Evolutionary conservation across 2,888 invertebrate species (phyloP).

Genomic region (Neoitamus cyanurus): DNA sequence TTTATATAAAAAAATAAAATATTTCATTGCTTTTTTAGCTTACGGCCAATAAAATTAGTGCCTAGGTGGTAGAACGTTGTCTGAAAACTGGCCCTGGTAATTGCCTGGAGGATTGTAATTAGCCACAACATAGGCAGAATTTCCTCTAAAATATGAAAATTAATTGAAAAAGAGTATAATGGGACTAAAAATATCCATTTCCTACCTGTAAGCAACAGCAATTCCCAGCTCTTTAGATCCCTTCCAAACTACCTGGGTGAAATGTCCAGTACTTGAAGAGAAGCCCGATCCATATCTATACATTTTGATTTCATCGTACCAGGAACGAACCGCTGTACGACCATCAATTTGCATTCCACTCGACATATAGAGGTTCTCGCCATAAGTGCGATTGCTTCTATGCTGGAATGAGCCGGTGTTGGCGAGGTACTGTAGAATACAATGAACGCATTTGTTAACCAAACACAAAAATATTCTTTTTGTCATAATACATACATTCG

Average conservation of each 20-base stretch:
- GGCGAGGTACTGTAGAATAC: slow-evolving; percentile 61
- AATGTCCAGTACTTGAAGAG: slow-evolving; percentile 77
- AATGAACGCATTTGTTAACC: background rate
- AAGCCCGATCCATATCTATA: slow-evolving; percentile 74
- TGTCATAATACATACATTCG: slow-evolving; percentile 69
- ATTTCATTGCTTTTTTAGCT: background rate
- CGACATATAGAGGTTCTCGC: slow-evolving; percentile 82
- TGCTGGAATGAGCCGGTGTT: slow-evolving; percentile 73
- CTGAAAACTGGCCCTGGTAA: slow-evolving; percentile 41
- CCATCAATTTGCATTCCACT: slow-evolving; percentile 77
- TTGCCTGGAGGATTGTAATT: slow-evolving; percentile 55
- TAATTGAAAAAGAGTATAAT: background rate
- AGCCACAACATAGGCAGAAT: slow-evolving; percentile 51
- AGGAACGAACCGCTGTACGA: slow-evolving; percentile 79
- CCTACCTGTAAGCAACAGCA: slow-evolving; percentile 70
- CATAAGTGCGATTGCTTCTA: slow-evolving; percentile 72
- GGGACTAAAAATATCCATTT: background rate
- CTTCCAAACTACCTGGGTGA: slow-evolving; percentile 84
- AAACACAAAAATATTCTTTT: background rate
- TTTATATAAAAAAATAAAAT: background rate
- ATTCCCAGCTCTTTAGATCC: slow-evolving; percentile 80
- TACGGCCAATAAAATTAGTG: background rate
- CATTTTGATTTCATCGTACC: slow-evolving; percentile 78
- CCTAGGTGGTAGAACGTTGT: slow-evolving; percentile 51
- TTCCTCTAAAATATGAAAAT: background rate